Base-by-base conservation (phyloP, 2,888 invertebrate species). In the Hirtodrosophila alboralis region DNA sequence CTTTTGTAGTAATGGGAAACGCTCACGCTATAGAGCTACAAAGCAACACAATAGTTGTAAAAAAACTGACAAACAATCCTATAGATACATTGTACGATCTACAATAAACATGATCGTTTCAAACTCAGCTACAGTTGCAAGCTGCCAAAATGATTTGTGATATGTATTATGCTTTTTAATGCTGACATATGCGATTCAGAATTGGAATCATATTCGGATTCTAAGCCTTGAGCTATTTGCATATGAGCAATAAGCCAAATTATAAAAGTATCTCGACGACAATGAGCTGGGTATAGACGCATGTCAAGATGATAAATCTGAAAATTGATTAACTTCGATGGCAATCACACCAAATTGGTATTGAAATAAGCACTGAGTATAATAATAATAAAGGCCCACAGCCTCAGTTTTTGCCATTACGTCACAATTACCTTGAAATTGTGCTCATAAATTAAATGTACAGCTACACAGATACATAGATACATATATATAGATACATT, bases 121-220 rank as follows among this genome's bases (percentile, higher is more conserved):
- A 38, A 33, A 51, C 54, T 45, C 45, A 45, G 41, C 40, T 51
- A 38, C 40, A 18, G 30, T 33, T 41, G 16, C 4, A 36, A 16
- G 54, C 66, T 54, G 65, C 9, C 54, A 70, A 71, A 64, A 51
- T 65, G 59, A 67, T 64, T 63, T 69, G 61, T 69, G 52, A 45
- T 43, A 10, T 54, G 27, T 68, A 53, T 53, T 63, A 51, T 68
- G 53, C 10, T 27, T 16, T 30, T 48, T 64, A 73, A 80, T 80
- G 70, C 84, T 71, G 77, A 77, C 84, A 70, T 63, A 84, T 71
- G 70, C 62, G 60, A 31, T 59, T 65, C 41, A 44, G 48, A 84
- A 57, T 60, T 36, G 40, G 36, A n/a, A n/a, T n/a, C n/a, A n/a
- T n/a, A n/a, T 54, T 45, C 33, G 21, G 13, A 54, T 44, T 38